Evolutionary conservation across 1,140 invertebrate genomes (phyloP).

Genomic region (Elymnias hypermnestra): DNA sequence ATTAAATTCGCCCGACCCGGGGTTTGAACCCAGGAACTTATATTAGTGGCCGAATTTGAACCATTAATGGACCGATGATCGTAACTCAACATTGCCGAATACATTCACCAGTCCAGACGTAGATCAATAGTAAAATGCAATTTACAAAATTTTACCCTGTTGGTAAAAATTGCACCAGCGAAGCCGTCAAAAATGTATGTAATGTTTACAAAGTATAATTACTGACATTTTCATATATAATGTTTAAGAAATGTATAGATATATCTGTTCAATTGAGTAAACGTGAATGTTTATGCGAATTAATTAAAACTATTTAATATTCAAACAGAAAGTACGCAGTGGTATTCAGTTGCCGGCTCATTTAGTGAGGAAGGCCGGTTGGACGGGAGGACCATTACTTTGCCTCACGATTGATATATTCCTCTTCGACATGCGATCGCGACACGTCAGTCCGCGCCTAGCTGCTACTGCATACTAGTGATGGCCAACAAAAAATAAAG

Average conservation of each 20-base stretch:
- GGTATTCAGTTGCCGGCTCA: slow-evolving; percentile 53
- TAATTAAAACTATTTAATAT: slow-evolving; percentile 74
- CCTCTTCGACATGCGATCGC: slow-evolving; percentile 62
- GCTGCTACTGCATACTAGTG: slow-evolving; percentile 18
- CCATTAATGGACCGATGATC: too few relatives aligned
- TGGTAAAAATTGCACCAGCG: too few relatives aligned
- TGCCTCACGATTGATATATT: slow-evolving; percentile 66
- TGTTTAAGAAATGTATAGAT: slow-evolving; percentile 18
- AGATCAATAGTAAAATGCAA: too few relatives aligned
- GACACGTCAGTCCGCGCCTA: slow-evolving; percentile 55
- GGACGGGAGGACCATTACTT: slow-evolving; percentile 55
- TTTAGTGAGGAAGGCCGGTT: slow-evolving; percentile 48
- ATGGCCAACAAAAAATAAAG: not conserved
- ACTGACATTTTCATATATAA: slow-evolving; percentile 8
- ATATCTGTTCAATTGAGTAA: slow-evolving; percentile 18
- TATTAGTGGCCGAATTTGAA: too few relatives aligned
- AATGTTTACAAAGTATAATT: not conserved
- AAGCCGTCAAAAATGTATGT: too few relatives aligned
- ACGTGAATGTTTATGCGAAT: slow-evolving; percentile 54
- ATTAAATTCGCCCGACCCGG: too few relatives aligned
- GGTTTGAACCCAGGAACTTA: too few relatives aligned
- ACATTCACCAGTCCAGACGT: too few relatives aligned
- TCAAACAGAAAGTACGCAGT: slow-evolving; percentile 59
- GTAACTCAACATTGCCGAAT: too few relatives aligned
- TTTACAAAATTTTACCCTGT: too few relatives aligned